Base-by-base conservation (phyloP, 2,888 invertebrate genomes). In the Sipha maydis region DNA sequence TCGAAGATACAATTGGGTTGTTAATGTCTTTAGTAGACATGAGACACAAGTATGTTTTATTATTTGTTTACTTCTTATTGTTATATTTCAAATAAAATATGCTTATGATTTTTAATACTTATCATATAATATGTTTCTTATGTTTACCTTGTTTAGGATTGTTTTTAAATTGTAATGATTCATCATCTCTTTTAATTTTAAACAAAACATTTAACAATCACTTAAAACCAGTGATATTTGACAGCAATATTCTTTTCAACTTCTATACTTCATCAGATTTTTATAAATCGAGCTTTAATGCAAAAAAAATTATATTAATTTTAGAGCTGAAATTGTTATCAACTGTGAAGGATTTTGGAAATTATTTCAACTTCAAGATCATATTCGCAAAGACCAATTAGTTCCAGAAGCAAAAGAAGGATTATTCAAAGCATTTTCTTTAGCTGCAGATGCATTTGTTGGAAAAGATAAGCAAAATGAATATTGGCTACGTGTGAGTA, bases 381-480 rank as follows among this genome's bases (percentile, higher is more conserved):
- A 41, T 41, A 41, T 75, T 25, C 73, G 7, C 54, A 92, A 93
- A 4, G 93, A 93, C 38, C 91, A 92, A 82, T 92, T 95, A 78
- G 94, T 95, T 0, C 93, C 94, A 34, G 91, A 92, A 56, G 93
- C 94, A 4, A 94, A 94, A 90, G 93, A 95, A 88, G 95, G 95
- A 83, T 92, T 97, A 41, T 95, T 95, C 91, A 94, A 94, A 90
- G 95, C 95, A 1, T 94, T 97, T 89, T 94, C 96, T 21, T 92
- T 95, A 89, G 94, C 95, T 0, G 91, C 91, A 61, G 89, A 90
- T 89, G 91, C 90, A 1, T 89, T 90, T 25, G 89, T 90, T 69
- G 91, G 91, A 41, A 83, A 80, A 1, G 80, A 90, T 48, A 91
- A 91, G 77, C 90, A 91, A 77, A 91, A 91, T 78, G 91, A 91